Percentiles rank a stretch among this genome's conserved stretches.
These are phyloP conservation scores for Orchestia grillus DNA, from an alignment of 1,140 invertebrate species.

Conservation along the genomic window DNA sequence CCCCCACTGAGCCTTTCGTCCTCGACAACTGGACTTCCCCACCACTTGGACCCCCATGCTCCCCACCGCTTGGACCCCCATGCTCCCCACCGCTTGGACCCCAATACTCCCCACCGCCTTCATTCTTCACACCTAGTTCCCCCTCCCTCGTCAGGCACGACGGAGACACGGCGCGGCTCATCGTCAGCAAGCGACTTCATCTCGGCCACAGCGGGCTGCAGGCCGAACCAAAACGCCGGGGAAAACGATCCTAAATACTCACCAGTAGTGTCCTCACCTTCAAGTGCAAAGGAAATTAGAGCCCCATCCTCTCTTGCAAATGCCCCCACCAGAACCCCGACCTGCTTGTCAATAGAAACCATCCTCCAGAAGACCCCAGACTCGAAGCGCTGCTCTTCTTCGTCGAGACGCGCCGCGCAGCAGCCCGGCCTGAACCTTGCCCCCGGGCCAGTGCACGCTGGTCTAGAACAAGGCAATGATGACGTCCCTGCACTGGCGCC, in stretches of 20 bases:
- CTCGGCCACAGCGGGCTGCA: background rate
- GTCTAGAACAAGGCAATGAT: background rate
- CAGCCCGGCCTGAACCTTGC: background rate
- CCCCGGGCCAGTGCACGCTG: background rate
- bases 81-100: background rate
- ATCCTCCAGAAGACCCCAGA: background rate
- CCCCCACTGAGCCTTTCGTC: slow-evolving; percentile 33
- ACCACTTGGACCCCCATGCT: background rate
- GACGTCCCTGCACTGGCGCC: background rate
- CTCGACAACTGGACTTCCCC: background rate
- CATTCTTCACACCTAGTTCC: background rate
- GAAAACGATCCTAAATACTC: background rate
- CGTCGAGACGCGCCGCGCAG: background rate
- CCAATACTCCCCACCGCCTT: background rate
- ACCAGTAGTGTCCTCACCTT: background rate
- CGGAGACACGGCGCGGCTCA: background rate
- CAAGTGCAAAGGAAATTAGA: background rate
- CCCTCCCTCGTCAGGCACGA: background rate
- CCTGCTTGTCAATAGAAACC: background rate
- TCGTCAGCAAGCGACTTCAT: background rate
- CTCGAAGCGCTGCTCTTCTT: background rate
- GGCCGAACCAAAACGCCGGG: background rate
- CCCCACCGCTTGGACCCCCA: background rate
- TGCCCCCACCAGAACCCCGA: background rate
- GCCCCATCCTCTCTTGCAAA: background rate